Base-by-base conservation (phyloP, 2,888 invertebrate species). In the Heliconius ethilla region DNA sequence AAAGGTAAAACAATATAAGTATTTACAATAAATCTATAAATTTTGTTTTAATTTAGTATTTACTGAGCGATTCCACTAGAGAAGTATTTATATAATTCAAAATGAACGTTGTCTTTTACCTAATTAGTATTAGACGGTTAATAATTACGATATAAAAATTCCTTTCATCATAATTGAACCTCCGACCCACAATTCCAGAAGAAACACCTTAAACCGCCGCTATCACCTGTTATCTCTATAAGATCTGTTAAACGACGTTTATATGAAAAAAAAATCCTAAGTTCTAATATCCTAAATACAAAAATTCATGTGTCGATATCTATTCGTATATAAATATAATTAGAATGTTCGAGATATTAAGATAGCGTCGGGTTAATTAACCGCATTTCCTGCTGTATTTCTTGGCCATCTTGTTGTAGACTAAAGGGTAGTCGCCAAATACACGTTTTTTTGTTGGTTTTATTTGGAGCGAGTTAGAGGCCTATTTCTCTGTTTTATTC, bases 261-360 rank as follows among this genome's bases (percentile, higher is more conserved):
- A 67, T 25, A 37, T 67, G 22, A n/a, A n/a, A 37, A 25, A 37
- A n/a, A n/a, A 18, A 18, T 69, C 9, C 33, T 11, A 37, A 72
- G 59, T 72, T 59, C n/a, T 55, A n/a, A 59, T 25, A 72, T 37
- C 13, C 15, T n/a, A 72, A 72, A 59, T 72, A 59, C 9, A 37
- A 59, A n/a, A 69, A 59, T n/a, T 33, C 15, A 72, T 22, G 33
- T 72, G 55, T 29, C n/a, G 70, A 70, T 70, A 29, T 70, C 27
- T 13, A 27, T 63, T 25, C 62, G 25, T 63, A 27, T 70, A 55
- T 55, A 70, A 70, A 59, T 59, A 59, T 33, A 33, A 59, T 72
- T 29, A 59, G 15, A 72, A 72, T 59, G 33, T 72, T 72, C 40
- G 13, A 72, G 72, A 72, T 72, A 72, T 59, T 72, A 59, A 72